Conservation (phyloP, 2,113 vertebrate genomes). For the Nibea coibor region DNA sequence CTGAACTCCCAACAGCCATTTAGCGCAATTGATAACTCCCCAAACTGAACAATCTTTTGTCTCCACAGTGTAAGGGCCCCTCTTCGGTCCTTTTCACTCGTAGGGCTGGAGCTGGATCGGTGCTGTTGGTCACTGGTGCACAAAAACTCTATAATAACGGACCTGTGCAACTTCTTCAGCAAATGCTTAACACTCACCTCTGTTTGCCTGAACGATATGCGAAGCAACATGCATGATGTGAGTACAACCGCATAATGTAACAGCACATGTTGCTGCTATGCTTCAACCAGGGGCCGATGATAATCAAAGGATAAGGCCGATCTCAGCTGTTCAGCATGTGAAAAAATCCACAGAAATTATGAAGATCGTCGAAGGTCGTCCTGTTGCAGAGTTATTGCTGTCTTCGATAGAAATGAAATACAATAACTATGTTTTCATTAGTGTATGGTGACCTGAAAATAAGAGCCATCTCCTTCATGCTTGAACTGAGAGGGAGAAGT, state of each 20-base stretch:
- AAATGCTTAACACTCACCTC: conserved; percentile 23
- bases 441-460: too few species aligned
- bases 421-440: too few species aligned
- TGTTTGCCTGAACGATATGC: conserved; percentile 29
- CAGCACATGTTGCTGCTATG: background rate
- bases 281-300: background rate
- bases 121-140: background rate
- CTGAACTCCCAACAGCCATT: background rate
- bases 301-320: background rate
- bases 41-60: conserved; percentile 1
- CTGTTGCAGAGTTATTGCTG: too few species aligned
- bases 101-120: conserved; percentile 24
- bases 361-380: too few species aligned
- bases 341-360: background rate
- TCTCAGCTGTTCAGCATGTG: too few species aligned
- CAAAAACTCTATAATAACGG: conserved; percentile 9
- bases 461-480: too few species aligned
- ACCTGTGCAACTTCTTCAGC: conserved; percentile 21
- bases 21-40: background rate
- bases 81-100: conserved; percentile 15
- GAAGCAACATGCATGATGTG: conserved; percentile 22
- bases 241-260: background rate
- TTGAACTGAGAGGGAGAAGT: too few species aligned
- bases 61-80: conserved; percentile 27
- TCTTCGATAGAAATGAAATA: too few species aligned